Percentiles rank a stretch among this genome's conserved stretches.
Evolutionary conservation across 2,113 vertebrate genomes (phyloP).

Genomic region (Nannobrachium achirus): DNA sequence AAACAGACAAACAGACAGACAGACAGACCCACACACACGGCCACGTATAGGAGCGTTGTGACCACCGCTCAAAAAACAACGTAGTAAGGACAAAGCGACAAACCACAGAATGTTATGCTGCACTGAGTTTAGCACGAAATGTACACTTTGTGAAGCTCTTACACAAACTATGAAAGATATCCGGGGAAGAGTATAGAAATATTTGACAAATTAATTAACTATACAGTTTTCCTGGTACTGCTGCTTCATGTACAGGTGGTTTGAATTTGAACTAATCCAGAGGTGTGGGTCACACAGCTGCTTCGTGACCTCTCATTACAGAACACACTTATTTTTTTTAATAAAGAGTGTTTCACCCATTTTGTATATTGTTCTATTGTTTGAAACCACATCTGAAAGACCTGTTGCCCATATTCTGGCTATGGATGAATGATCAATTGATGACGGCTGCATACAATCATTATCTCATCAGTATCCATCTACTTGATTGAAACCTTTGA

Average conservation of each 20-base stretch:
- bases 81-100: too few relatives aligned
- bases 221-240: neutral
- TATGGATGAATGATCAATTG: constrained; percentile 20
- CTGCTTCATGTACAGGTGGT: neutral
- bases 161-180: too few relatives aligned
- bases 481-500: constrained; percentile 39
- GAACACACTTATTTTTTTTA: neutral
- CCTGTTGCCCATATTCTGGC: neutral
- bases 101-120: too few relatives aligned
- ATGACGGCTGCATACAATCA: constrained; percentile 34
- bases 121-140: too few relatives aligned
- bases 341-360: neutral
- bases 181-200: neutral
- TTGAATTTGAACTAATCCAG: neutral
- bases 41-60: too few relatives aligned
- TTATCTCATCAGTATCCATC: constrained; percentile 28
- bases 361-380: neutral
- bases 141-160: too few relatives aligned
- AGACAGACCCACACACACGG: too few relatives aligned
- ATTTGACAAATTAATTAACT: neutral
- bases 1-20: too few relatives aligned
- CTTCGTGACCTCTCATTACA: neutral
- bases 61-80: too few relatives aligned
- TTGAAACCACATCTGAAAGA: constrained; percentile 22
- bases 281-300: neutral